These are phyloP conservation scores for Sinodicranocentrus sp. DNA, from an alignment of 2,888 invertebrate species.

Conservation along the genomic window DNA sequence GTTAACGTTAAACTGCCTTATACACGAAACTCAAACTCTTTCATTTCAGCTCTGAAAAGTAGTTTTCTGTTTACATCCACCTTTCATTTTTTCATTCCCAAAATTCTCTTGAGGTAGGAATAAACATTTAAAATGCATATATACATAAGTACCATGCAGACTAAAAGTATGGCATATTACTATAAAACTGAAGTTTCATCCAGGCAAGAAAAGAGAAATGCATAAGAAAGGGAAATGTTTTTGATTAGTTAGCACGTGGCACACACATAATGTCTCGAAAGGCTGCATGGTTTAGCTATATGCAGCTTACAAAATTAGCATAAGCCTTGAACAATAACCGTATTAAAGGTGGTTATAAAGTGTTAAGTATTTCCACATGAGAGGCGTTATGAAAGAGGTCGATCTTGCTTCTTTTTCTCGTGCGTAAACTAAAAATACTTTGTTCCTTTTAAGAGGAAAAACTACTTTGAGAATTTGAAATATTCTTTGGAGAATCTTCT, in stretches of 20 bases:
- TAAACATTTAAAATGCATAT: too few species aligned
- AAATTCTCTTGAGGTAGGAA: too few species aligned
- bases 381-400: conserved; percentile 17
- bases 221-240: conserved; percentile 8
- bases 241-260: conserved; percentile 60
- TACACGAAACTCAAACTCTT: too few species aligned
- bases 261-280: neutral
- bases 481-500: conserved; percentile 39
- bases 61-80: too few species aligned
- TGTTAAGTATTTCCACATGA: conserved; percentile 42
- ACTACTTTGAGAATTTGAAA: conserved; percentile 31
- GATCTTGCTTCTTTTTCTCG: conserved; percentile 19
- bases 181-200: too few species aligned
- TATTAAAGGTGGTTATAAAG: conserved; percentile 44
- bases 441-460: neutral
- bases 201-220: neutral
- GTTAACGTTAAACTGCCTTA: too few species aligned
- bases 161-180: too few species aligned
- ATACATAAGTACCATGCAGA: too few species aligned
- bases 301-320: conserved; percentile 36
- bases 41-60: too few species aligned
- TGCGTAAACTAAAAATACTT: neutral
- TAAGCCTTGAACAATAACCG: conserved; percentile 46
- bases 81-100: too few species aligned
- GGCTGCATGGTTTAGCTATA: neutral